Base-by-base conservation (phyloP, 2,888 invertebrate genomes). In the Chrysina gloriosa region DNA sequence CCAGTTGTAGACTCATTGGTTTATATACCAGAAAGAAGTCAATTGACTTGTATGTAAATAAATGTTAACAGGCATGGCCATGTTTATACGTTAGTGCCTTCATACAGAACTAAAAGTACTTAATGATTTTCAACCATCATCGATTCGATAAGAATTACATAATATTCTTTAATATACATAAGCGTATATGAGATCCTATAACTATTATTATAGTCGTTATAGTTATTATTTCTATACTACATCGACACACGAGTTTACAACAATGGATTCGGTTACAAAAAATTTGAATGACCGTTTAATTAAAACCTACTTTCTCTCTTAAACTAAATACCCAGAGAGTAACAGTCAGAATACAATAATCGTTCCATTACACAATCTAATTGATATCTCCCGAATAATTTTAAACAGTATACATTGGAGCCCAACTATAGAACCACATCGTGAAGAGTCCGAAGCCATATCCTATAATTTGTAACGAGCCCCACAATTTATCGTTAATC, bases 241-340 rank as follows among this genome's bases (percentile, higher is more conserved):
- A 2, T 4, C 9, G 5, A n/a, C n/a, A n/a, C 14, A 1, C 36
- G 5, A n/a, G 11, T 14, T n/a, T n/a, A 11, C 11, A 11, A 9
- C 31, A 3, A n/a, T n/a, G 6, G 19, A 54, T 34, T 31, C 21
- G 21, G 34, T 21, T n/a, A 54, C 25, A 27, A 50, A 54, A 31
- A 21, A 7, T 54, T 19, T 31, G 31, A 21, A 54, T 16, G 9
- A 34, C 21, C 31, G 34, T 34, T 54, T 54, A 34, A 54, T 54
- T 54, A 34, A 54, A 54, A 54, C 31, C 54, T 21, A 31, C 54
- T 54, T 54, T 54, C 54, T 54, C 54, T 54, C 54, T 54, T 31
- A 54, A 54, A 54, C 19, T 23, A 52, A 52, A 19, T 31, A 54
- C 21, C n/a, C 11, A 45, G 25, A 39, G 61, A 11, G 42, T 45